Percentiles rank a stretch among this genome's conserved stretches.
Evolutionary conservation across 2,888 invertebrate genomes (phyloP).

Genomic region (Dicycla oo): DNA sequence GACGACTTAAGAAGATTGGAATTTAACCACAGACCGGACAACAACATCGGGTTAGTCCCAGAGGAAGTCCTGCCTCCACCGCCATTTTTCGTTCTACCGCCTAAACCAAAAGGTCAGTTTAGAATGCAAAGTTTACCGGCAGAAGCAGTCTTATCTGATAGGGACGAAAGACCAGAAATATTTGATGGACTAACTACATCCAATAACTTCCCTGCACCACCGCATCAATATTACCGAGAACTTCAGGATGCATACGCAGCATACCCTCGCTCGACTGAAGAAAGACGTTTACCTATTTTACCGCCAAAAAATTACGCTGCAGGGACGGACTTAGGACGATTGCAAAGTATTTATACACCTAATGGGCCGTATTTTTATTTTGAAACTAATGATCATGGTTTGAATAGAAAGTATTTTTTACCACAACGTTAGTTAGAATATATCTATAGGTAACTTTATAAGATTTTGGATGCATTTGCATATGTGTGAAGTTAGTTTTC

Average conservation of each 20-base stretch:
- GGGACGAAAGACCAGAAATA: conserved; percentile 8
- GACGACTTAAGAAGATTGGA: conserved; percentile 24
- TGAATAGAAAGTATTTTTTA: conserved; percentile 36
- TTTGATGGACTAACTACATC: conserved; percentile 10
- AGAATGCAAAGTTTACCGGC: conserved; percentile 8
- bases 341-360: conserved; percentile 41
- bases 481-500: conserved; percentile 1
- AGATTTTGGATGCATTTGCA: background rate
- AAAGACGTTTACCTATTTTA: conserved; percentile 78
- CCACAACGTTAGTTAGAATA: conserved; percentile 25
- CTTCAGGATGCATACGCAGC: background rate
- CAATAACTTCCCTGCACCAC: conserved; percentile 3
- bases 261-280: conserved; percentile 75
- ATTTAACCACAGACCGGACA: conserved; percentile 13
- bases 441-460: background rate
- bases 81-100: background rate
- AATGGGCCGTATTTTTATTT: conserved; percentile 59
- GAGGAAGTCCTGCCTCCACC: conserved; percentile 2
- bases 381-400: conserved; percentile 20
- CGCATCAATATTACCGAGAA: background rate
- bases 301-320: conserved; percentile 75
- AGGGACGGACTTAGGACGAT: conserved; percentile 9
- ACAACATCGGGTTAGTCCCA: background rate
- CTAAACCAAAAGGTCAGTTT: background rate
- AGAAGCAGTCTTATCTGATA: background rate